Percentiles rank a stretch among this genome's conserved stretches.
These are phyloP conservation scores for Mixornis gularis DNA, from an alignment of 2,113 vertebrate species.

Conservation along the genomic window DNA sequence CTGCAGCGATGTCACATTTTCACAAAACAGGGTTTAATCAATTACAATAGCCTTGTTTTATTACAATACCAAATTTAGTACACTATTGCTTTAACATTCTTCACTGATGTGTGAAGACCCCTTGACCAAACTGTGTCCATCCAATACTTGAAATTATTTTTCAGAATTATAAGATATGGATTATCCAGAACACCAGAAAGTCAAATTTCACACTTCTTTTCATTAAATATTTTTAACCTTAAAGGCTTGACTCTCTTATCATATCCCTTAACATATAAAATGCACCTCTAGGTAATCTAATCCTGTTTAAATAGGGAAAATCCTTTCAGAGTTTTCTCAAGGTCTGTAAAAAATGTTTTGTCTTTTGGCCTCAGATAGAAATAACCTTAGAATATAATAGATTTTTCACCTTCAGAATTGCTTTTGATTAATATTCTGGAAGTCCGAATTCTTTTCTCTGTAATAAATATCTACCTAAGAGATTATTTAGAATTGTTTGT, in stretches of 20 bases:
- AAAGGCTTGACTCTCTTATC: not conserved
- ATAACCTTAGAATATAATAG: not conserved
- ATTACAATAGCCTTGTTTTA: not conserved
- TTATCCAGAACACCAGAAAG: not conserved
- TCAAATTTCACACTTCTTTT: not conserved
- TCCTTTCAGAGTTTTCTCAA: not conserved
- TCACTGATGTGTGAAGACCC: not conserved
- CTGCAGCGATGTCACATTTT: not conserved
- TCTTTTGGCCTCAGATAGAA: not conserved
- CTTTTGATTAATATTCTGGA: not conserved
- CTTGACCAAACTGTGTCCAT: not conserved
- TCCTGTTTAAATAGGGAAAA: not conserved
- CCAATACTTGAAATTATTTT: not conserved
- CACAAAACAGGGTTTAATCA: not conserved
- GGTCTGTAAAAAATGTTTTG: not conserved
- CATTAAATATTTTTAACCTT: not conserved
- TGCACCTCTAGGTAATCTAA: not conserved
- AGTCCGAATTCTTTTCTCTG: not conserved
- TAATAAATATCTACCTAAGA: not conserved
- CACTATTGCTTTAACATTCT: not conserved
- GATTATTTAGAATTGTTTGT: not conserved
- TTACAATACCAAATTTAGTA: not conserved
- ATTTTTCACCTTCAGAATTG: not conserved
- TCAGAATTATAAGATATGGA: not conserved
- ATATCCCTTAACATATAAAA: not conserved